phyloP scores from a whole-genome alignment of 2,797 vertebrate species.

The Moxostoma hubbsi region DNA sequence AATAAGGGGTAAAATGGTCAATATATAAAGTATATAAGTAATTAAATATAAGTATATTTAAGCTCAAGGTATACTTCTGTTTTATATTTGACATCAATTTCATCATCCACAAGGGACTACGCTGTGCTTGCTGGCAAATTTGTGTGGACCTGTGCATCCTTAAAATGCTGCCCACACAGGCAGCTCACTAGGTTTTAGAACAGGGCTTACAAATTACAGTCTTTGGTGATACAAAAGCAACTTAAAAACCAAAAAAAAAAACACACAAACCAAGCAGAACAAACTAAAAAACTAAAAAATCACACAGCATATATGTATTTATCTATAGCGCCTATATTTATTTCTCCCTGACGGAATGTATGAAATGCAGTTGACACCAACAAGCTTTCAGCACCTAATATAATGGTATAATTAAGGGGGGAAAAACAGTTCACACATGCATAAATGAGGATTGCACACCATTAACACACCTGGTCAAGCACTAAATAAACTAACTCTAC shows the following conservation, averaged over 20 bases:
- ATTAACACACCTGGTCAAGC: slow-evolving; percentile 98
- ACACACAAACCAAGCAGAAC: slow-evolving; percentile 78
- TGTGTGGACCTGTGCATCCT: not conserved
- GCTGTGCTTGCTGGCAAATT: no score
- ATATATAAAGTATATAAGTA: no score
- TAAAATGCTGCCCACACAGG: not conserved
- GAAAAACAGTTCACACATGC: slow-evolving; percentile 89
- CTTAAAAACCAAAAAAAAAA: slow-evolving; percentile 68
- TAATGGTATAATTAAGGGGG: slow-evolving; percentile 66
- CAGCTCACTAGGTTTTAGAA: slow-evolving; percentile 17
- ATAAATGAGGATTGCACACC: slow-evolving; percentile 99
- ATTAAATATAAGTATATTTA: no score
- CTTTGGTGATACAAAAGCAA: slow-evolving; percentile 99
- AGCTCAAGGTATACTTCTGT: no score
- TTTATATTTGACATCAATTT: no score
- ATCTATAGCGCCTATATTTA: slow-evolving; percentile 36
- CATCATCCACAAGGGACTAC: no score
- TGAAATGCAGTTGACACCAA: slow-evolving; percentile 94
- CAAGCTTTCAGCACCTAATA: slow-evolving; percentile 90
- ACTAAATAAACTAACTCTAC: slow-evolving; percentile 95
- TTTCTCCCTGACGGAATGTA: slow-evolving; percentile 99
- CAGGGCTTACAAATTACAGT: slow-evolving; percentile 85
- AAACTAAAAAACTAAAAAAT: slow-evolving; percentile 59
- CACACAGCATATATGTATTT: slow-evolving; percentile 77
- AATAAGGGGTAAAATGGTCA: no score